Conservation (phyloP, 2,797 vertebrate genomes). For the Coregonus ussuriensis region DNA sequence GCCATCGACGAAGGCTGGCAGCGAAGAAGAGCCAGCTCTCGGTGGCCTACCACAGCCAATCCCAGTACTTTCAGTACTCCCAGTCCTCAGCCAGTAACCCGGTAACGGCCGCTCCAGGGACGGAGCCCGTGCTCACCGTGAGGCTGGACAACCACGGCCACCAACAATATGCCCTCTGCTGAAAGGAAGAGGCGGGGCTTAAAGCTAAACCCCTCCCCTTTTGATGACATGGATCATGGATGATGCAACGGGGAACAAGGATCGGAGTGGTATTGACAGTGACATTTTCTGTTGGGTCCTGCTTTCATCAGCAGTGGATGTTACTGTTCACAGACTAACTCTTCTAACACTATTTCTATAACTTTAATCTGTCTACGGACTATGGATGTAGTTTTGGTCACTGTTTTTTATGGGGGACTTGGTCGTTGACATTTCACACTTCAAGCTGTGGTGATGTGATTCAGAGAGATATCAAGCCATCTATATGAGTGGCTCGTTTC, state of each 20-base stretch:
- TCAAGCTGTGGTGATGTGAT: constrained; percentile 50
- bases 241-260: neutral
- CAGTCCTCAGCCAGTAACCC: constrained; percentile 86
- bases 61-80: constrained; percentile 88
- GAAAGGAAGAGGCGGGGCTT: constrained; percentile 60
- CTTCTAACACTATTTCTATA: neutral
- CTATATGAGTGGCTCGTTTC: constrained; percentile 60
- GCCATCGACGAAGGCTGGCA: constrained; percentile 96
- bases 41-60: constrained; percentile 95
- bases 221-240: constrained; percentile 43
- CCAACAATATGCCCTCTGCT: constrained; percentile 81
- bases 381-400: constrained; percentile 49
- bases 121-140: constrained; percentile 95
- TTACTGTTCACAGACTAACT: neutral
- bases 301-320: neutral
- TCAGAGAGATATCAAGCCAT: constrained; percentile 50
- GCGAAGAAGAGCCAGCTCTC: constrained; percentile 98
- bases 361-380: constrained; percentile 17
- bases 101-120: constrained; percentile 82
- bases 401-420: constrained; percentile 44
- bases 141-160: constrained; percentile 94
- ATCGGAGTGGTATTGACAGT: neutral
- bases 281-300: neutral
- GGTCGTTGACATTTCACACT: constrained; percentile 61
- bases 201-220: constrained; percentile 23